Evolutionary conservation across 2,888 invertebrate species (phyloP).

Genomic region (Elmis aenea): DNA sequence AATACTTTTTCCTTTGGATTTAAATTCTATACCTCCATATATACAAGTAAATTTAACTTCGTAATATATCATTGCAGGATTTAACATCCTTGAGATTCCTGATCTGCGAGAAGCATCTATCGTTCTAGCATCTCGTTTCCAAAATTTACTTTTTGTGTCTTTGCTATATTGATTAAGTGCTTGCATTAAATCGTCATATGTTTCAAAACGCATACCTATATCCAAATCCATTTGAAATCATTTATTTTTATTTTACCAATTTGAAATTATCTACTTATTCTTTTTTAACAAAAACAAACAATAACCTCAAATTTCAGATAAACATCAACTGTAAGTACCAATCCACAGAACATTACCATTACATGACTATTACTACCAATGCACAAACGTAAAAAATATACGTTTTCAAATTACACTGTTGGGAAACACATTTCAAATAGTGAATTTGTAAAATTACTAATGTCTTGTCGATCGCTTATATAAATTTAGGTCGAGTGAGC

Average conservation of each 20-base stretch:
- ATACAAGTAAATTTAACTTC: conserved; percentile 26
- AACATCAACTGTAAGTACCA: too few species aligned
- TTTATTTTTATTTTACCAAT: background rate
- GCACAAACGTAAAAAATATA: too few species aligned
- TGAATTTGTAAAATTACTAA: too few species aligned
- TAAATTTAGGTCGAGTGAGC: too few species aligned
- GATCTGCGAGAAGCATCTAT: conserved; percentile 17
- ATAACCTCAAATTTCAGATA: too few species aligned
- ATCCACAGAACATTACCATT: too few species aligned
- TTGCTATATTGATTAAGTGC: conserved; percentile 20
- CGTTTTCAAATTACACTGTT: too few species aligned
- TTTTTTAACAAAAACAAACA: too few species aligned
- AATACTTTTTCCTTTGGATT: conserved; percentile 17
- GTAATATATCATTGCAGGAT: conserved; percentile 22
- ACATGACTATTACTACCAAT: too few species aligned
- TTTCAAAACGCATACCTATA: conserved; percentile 21
- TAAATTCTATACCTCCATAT: conserved; percentile 20
- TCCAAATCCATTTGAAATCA: conserved; percentile 14
- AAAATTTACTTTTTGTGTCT: conserved; percentile 23
- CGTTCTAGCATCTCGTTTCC: conserved; percentile 25
- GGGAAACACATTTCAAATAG: too few species aligned
- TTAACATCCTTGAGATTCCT: conserved; percentile 10
- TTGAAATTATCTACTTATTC: background rate
- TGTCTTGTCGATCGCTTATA: too few species aligned
- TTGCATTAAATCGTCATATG: conserved; percentile 22